These are phyloP conservation scores for Pluvianellus socialis DNA, from an alignment of 2,113 vertebrate species.

Conservation along the genomic window DNA sequence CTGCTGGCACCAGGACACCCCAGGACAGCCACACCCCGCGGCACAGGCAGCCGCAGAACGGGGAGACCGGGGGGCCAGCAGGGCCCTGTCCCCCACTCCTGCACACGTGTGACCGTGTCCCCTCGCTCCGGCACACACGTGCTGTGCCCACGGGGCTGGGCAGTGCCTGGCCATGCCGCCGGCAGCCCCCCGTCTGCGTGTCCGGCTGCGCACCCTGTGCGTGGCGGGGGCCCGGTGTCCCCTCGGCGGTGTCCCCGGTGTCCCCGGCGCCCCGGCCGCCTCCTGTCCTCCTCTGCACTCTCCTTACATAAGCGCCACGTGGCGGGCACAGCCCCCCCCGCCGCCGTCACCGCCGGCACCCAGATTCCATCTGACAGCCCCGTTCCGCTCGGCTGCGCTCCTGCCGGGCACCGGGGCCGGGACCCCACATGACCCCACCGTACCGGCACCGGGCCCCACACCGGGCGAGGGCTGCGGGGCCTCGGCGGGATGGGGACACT, in stretches of 20 bases:
- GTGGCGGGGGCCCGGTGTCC: neutral
- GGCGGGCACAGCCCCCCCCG: conserved; percentile 1
- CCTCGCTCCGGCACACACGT: neutral
- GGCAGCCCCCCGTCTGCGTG: neutral
- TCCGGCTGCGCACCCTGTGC: neutral
- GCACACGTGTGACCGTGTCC: neutral
- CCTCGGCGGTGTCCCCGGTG: neutral
- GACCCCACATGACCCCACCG: neutral
- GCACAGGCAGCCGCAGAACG: accelerated
- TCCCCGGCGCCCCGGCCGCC: neutral
- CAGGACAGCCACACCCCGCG: accelerated
- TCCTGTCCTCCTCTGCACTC: conserved; percentile 58
- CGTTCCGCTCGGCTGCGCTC: conserved; percentile 47
- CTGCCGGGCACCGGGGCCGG: neutral
- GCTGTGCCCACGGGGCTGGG: neutral
- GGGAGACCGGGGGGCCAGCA: accelerated
- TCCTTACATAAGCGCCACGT: conserved; percentile 65
- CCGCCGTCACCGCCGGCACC: conserved; percentile 43
- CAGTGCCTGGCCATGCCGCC: accelerated
- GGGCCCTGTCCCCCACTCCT: accelerated
- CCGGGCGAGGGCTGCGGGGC: accelerated
- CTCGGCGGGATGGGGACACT: accelerated
- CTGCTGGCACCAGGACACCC: accelerated
- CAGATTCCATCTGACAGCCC: conserved; percentile 69
- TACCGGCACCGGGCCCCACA: accelerated